Base-by-base conservation (phyloP, 2,888 invertebrate genomes). In the Alviniconcha strummeri region DNA sequence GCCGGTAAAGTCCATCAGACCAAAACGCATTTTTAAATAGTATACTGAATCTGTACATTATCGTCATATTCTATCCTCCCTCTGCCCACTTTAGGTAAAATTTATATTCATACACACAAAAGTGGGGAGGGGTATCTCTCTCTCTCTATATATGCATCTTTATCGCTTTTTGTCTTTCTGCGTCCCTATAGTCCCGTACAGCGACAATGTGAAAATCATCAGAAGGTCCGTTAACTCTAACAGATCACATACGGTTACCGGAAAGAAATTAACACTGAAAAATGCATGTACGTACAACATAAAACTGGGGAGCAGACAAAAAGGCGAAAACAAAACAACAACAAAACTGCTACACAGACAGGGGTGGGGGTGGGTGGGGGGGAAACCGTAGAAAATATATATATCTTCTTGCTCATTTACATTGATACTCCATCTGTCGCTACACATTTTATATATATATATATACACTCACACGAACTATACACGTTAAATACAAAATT, bases 301-400 rank as follows among this genome's bases (percentile, higher is more conserved):
- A 13, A 57, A 78, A 78, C 64, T 52, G 36, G 52, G 57, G n/a
- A 52, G 13, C n/a, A 77, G 19, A 54, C 6, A 19, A 77, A 77
- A 56, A 77, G 76, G 57, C n/a, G 11, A 56, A 13, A 19, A 57
- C n/a, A 19, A 77, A 77, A 77, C 57, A 13, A 76, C n/a, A n/a
- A n/a, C n/a, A 36, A 0, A 36, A 36, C 36, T 1, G 36, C 36
- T 36, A 36, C 36, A 36, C 36, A 36, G 36, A 36, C 36, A 36
- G 36, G 36, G n/a, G n/a, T n/a, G n/a, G n/a, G n/a, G n/a, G n/a
- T n/a, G n/a, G n/a, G n/a, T n/a, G n/a, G n/a, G 64, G 36, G 52
- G 60, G 15, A 78, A 64, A 64, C 19, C 64, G 78, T 78, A 78
- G 78, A 78, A 36, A 78, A 78, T 57, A 78, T 78, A 78, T 78